Base-by-base conservation (phyloP, 64 coral and sea anemone genomes). In the Pocillopora damicornis region DNA sequence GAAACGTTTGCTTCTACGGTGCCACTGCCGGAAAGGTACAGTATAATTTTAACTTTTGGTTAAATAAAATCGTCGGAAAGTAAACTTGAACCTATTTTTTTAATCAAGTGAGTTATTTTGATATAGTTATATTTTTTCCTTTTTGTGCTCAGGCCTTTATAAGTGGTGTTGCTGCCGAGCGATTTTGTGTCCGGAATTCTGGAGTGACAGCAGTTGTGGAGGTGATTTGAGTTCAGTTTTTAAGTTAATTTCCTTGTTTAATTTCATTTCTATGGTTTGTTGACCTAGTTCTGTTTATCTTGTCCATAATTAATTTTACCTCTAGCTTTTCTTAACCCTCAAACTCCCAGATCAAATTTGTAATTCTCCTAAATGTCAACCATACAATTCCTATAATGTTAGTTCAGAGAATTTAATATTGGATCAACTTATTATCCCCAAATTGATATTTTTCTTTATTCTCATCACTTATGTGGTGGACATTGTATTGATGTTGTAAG, bases 11-110 rank as follows among this genome's bases (percentile, higher is more conserved):
- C 75, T 90, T 98, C 11, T 98, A 98, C 78, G 95, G 95, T 26
- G 89, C 87, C 14, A 98, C 95, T 20, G 94, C 95, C n/a, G 95
- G 95, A 30, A 98, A 98, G 92, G 95, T 98, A 89, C 60, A 67
- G 35, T 13, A 9, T 30, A 30, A 30, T 30, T 30, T 30, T 30
- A 30, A 30, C 30, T 30, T 30, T 30, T 30, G 30, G 30, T 30
- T 30, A 30, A 30, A 30, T 30, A 30, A 30, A 30, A 15, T 9
- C 10, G 51, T 5, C 75, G 58, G 45, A 45, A 17, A 76, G 37
- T 18, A 10, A 77, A 22, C 42, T 51, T 45, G 9, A 57, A n/a
- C 57, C 15, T 18, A 2, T 58, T 16, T 57, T 45, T 0, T 13
- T 34, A 13, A 1, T 35, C 34, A 59, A 35, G 15, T 61, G 57